Base-by-base conservation (phyloP, 2,113 vertebrate genomes). In the Etheostoma spectabile region DNA sequence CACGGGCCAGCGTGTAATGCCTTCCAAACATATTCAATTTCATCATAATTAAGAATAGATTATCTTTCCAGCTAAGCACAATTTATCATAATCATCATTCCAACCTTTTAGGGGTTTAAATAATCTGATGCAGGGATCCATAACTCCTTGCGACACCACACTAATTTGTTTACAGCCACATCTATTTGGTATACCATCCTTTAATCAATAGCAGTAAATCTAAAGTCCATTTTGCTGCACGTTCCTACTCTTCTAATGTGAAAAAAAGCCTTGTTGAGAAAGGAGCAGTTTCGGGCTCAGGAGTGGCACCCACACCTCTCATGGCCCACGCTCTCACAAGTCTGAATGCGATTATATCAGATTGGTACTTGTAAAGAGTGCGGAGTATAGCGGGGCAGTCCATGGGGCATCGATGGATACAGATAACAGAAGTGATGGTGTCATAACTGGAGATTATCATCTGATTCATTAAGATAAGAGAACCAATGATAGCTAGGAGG, bases 41-140 rank as follows among this genome's bases (percentile, higher is more conserved):
- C 60, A 85, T 89, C 66, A 86, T 94, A 91, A 95, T 94, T 94
- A 93, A 92, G 93, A 93, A 93, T 90, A 90, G 92, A 92, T 94
- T 94, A 92, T 94, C 89, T 87, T 80, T 90, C 86, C 77, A 69
- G 48, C 49, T 53, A 59, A 72, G 74, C 71, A 67, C 49, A 46
- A 92, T 92, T 93, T 79, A 92, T 94, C 93, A 94, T 89, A 91
- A 93, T 91, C 84, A 89, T 90, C 78, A 69, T 90, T 88, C 60
- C 64, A 75, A 85, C 87, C 89, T 90, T 91, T 93, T 85, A 91
- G 69, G 74, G 85, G 60, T 80, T 88, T 88, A 87, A 89, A 92
- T 93, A 92, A 91, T 87, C 83, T 78, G 76, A 92, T 80, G 86
- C 78, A 72, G 71, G 79, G 69, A 92, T 90, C 91, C 88, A 91